Evolutionary conservation across 2,113 vertebrate genomes (phyloP).

Genomic region (Hippocampus mohnikei): DNA sequence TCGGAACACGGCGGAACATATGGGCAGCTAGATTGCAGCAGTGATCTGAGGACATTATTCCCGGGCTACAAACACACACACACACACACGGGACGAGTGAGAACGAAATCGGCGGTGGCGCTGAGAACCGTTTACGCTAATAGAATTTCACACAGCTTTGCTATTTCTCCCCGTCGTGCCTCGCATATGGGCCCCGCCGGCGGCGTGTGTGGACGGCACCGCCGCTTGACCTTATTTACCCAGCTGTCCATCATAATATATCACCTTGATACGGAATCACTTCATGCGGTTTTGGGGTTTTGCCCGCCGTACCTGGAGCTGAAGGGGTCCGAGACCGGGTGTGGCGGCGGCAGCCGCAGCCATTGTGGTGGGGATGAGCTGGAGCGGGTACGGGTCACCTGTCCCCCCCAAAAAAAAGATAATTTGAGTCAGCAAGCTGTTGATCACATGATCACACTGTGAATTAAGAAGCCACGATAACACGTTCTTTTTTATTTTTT

Average conservation of each 20-base stretch:
- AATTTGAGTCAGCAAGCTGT: not conserved
- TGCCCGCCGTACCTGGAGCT: slow-evolving; percentile 88
- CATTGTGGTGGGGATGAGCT: slow-evolving; percentile 98
- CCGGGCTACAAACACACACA: slow-evolving; percentile 17
- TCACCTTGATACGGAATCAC: too few species aligned
- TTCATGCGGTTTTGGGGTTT: not conserved
- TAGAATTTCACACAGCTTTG: slow-evolving; percentile 47
- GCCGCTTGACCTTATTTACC: slow-evolving; percentile 43
- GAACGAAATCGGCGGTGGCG: slow-evolving; percentile 51
- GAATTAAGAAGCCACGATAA: too few species aligned
- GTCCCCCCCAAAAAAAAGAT: slow-evolving; percentile 12
- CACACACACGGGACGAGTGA: not conserved
- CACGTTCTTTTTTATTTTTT: too few species aligned
- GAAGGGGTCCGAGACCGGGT: slow-evolving; percentile 89
- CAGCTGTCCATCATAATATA: slow-evolving; percentile 73
- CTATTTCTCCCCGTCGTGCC: slow-evolving; percentile 34
- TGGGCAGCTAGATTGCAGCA: slow-evolving; percentile 61
- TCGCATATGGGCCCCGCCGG: slow-evolving; percentile 36
- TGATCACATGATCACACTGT: too few species aligned
- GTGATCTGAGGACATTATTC: slow-evolving; percentile 56
- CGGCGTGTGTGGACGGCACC: slow-evolving; percentile 20
- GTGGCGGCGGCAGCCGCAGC: slow-evolving; percentile 92
- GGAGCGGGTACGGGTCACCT: slow-evolving; percentile 98
- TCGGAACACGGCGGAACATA: slow-evolving; percentile 58
- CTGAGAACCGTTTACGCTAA: slow-evolving; percentile 40